Conservation (phyloP, 2,888 invertebrate species). For the Dysmachus trigonus region DNA sequence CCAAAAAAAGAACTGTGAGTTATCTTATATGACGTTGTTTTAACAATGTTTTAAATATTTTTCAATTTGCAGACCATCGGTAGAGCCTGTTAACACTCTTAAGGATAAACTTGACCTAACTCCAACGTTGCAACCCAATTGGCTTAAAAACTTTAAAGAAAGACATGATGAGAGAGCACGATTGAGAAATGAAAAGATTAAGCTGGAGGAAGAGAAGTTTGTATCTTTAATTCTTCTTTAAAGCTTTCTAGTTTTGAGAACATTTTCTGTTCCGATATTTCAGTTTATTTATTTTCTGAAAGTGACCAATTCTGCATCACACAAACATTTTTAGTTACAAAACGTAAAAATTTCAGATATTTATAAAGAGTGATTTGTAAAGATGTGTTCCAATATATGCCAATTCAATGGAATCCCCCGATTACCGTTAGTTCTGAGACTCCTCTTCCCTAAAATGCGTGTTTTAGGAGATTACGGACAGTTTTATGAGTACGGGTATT, state of each 20-base stretch:
- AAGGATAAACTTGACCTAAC: constrained; percentile 68
- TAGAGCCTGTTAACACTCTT: constrained; percentile 67
- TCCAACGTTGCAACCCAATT: constrained; percentile 66
- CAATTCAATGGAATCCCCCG: too few species aligned
- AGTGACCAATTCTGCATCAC: too few species aligned
- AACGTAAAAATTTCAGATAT: too few species aligned
- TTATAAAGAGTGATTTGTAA: too few species aligned
- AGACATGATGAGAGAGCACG: constrained; percentile 64
- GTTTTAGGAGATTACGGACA: too few species aligned
- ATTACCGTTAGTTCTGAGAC: too few species aligned
- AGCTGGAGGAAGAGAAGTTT: constrained; percentile 65
- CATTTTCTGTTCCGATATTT: background rate
- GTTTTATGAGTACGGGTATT: too few species aligned
- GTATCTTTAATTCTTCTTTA: constrained; percentile 55
- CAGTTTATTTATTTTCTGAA: too few species aligned
- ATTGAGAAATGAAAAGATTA: constrained; percentile 63
- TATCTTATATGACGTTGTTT: constrained; percentile 46
- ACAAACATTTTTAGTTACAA: too few species aligned
- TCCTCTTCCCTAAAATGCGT: too few species aligned
- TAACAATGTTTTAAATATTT: constrained; percentile 52
- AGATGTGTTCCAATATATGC: too few species aligned
- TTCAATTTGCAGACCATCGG: constrained; percentile 55
- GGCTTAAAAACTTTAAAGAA: constrained; percentile 67
- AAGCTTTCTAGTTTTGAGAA: background rate
- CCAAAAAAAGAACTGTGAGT: constrained; percentile 57